Evolutionary conservation across 2,888 invertebrate genomes (phyloP).

Genomic region (Andrena camellia): DNA sequence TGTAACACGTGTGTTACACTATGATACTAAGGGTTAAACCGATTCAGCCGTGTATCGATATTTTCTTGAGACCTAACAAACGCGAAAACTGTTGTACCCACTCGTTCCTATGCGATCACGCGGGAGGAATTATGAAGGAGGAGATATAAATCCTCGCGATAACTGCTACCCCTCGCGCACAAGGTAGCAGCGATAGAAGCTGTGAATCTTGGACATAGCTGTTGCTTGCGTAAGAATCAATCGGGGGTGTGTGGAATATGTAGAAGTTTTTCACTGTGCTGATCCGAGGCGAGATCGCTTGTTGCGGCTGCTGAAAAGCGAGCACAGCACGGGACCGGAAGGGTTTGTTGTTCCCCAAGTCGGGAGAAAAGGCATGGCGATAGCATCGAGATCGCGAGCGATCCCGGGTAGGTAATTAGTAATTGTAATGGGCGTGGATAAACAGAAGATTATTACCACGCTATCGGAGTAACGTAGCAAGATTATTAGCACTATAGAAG

Average conservation of each 20-base stretch:
- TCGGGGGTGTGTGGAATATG: too few relatives aligned
- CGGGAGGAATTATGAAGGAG: too few relatives aligned
- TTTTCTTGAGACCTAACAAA: too few relatives aligned
- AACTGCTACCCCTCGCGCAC: too few relatives aligned
- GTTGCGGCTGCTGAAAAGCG: conserved; percentile 13
- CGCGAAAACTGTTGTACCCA: too few relatives aligned
- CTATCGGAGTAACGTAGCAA: conserved; percentile 30
- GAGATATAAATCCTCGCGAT: too few relatives aligned
- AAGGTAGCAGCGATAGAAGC: neutral
- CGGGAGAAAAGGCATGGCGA: conserved; percentile 22
- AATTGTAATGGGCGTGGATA: conserved; percentile 45
- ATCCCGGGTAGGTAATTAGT: conserved; percentile 44
- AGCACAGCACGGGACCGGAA: conserved; percentile 23
- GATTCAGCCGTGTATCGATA: too few relatives aligned
- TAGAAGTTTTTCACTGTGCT: neutral
- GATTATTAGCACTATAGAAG: neutral
- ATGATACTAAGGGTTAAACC: too few relatives aligned
- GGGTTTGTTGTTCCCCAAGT: conserved; percentile 24
- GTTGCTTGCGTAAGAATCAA: too few relatives aligned
- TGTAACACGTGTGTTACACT: too few relatives aligned
- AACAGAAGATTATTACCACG: conserved; percentile 45
- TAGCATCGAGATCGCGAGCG: conserved; percentile 35
- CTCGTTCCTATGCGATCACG: too few relatives aligned
- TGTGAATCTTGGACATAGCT: neutral
- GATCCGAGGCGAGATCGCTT: neutral